Conservation (phyloP, 2,113 vertebrate genomes). For the Upupa epops region DNA sequence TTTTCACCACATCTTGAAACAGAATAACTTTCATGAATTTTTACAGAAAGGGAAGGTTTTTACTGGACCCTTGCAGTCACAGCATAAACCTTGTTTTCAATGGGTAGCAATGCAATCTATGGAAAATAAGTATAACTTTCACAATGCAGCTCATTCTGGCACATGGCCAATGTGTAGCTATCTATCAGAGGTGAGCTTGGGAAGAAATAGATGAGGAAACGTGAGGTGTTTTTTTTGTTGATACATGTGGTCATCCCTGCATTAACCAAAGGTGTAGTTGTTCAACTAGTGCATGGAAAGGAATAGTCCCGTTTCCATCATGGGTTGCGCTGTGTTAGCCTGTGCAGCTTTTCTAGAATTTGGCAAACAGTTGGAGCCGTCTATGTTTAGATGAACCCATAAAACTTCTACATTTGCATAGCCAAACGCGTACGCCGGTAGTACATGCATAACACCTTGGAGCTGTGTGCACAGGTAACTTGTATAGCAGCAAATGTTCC, state of each 20-base stretch:
- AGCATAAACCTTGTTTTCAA: not conserved
- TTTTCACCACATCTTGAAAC: not conserved
- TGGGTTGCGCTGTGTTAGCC: not conserved
- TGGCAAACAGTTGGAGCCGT: not conserved
- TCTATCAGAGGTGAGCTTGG: not conserved
- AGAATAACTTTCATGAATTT: not conserved
- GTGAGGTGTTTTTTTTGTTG: not conserved
- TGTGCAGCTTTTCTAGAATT: not conserved
- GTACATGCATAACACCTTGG: not conserved
- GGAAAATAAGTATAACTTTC: slow-evolving; percentile 3
- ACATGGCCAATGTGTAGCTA: not conserved
- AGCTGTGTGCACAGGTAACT: not conserved
- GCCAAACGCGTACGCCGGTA: not conserved
- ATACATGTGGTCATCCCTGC: not conserved
- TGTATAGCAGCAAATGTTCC: not conserved
- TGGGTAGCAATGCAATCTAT: not conserved
- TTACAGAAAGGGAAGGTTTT: not conserved
- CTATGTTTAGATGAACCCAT: not conserved
- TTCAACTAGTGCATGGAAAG: not conserved
- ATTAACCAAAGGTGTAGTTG: not conserved
- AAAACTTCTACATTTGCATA: not conserved
- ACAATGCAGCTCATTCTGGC: not conserved
- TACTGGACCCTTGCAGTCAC: not conserved
- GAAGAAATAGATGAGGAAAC: not conserved
- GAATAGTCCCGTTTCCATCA: not conserved